Evolutionary conservation across 2,113 vertebrate genomes (phyloP).

Genomic region (Riparia riparia): DNA sequence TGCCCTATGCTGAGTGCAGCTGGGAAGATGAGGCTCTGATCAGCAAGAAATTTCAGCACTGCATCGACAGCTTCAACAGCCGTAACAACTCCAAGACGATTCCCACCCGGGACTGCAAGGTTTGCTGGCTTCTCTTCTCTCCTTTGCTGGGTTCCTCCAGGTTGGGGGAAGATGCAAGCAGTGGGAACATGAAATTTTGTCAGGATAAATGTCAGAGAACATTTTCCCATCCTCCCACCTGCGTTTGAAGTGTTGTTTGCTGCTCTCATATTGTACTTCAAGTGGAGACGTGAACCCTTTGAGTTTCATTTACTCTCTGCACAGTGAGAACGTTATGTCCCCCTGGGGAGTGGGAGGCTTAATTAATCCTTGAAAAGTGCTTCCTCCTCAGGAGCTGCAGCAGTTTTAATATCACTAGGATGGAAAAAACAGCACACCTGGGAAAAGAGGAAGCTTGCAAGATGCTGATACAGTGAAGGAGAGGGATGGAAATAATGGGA

Average conservation of each 20-base stretch:
- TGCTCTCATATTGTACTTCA: background rate
- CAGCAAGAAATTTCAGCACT: conserved; percentile 91
- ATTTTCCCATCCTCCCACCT: background rate
- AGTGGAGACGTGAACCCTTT: background rate
- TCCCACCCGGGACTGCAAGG: conserved; percentile 97
- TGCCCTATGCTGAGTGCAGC: conserved; percentile 95
- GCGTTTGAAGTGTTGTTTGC: background rate
- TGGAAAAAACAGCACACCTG: background rate
- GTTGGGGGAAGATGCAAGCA: background rate
- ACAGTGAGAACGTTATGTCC: background rate
- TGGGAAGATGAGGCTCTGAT: conserved; percentile 96
- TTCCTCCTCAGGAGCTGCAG: background rate
- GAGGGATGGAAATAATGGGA: background rate
- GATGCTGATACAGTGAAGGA: background rate
- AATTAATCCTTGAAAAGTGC: conserved; percentile 10
- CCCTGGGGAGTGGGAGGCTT: conserved; percentile 8
- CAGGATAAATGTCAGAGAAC: background rate
- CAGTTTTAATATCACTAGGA: background rate
- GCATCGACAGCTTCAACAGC: conserved; percentile 88
- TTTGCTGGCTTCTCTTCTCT: conserved; percentile 31
- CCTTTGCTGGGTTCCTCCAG: background rate
- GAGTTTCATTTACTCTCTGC: background rate
- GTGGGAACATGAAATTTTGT: background rate
- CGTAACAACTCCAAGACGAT: conserved; percentile 91
- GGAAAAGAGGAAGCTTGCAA: background rate